phyloP scores from a whole-genome alignment of 2,797 vertebrate species.

The Valencia hispanica region DNA sequence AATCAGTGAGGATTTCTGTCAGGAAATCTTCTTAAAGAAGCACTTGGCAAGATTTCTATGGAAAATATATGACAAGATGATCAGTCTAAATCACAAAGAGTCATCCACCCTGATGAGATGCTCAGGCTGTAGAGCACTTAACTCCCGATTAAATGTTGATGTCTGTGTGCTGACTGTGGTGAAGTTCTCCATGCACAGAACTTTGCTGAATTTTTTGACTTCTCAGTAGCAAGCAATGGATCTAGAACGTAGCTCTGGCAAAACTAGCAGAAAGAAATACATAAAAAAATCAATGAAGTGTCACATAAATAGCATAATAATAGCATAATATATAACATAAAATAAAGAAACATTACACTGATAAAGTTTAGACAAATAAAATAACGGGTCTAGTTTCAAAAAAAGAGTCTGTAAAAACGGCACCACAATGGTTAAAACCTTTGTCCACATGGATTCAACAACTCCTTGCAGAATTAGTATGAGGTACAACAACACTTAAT shows the following conservation, averaged over 20 bases:
- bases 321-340: background rate
- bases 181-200: conserved; percentile 11
- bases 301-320: background rate
- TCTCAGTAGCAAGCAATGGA: background rate
- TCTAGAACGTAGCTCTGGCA: background rate
- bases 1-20: conserved; percentile 57
- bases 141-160: conserved; percentile 25
- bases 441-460: too few species aligned
- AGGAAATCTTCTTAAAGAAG: conserved; percentile 61
- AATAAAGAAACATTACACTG: background rate
- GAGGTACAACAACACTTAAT: too few species aligned
- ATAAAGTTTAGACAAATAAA: background rate
- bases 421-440: too few species aligned
- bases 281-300: background rate
- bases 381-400: too few species aligned
- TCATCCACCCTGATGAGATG: conserved; percentile 56
- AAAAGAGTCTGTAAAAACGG: too few species aligned
- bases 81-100: conserved; percentile 48
- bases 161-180: conserved; percentile 29
- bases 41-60: conserved; percentile 55
- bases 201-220: background rate
- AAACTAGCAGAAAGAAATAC: background rate
- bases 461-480: too few species aligned
- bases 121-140: conserved; percentile 48
- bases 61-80: conserved; percentile 18